Conservation (phyloP, 2,113 vertebrate species). For the Nannospalax galili region DNA sequence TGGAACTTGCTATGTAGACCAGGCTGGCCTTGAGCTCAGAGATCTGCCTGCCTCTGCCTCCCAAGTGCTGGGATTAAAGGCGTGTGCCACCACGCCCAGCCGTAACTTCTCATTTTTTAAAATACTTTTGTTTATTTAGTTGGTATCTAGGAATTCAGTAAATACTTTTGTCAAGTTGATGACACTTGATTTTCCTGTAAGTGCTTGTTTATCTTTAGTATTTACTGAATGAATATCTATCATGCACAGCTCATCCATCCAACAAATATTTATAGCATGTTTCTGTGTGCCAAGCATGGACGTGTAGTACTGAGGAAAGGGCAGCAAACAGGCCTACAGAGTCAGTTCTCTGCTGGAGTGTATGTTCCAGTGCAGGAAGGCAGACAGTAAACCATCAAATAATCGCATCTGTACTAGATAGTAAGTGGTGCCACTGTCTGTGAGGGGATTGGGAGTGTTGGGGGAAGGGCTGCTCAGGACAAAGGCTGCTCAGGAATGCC, state of each 20-base stretch:
- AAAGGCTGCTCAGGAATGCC: background rate
- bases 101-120: background rate
- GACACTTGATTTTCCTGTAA: background rate
- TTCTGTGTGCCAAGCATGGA: background rate
- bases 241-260: background rate
- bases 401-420: background rate
- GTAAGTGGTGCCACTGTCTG: background rate
- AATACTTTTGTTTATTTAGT: background rate
- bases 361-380: background rate
- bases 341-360: background rate
- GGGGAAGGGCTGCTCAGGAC: background rate
- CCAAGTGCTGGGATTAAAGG: too few species aligned
- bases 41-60: too few species aligned
- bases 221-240: conserved; percentile 29
- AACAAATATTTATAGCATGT: conserved; percentile 3
- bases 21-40: too few species aligned
- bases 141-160: background rate
- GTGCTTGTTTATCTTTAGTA: background rate
- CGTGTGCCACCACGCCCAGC: too few species aligned
- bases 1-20: too few species aligned
- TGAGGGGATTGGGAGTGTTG: background rate
- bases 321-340: background rate
- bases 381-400: background rate
- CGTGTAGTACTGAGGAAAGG: background rate
- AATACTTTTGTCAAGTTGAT: background rate